These are phyloP conservation scores for Lamprologus ornatipinnis DNA, from an alignment of 2,113 vertebrate species.

Conservation along the genomic window DNA sequence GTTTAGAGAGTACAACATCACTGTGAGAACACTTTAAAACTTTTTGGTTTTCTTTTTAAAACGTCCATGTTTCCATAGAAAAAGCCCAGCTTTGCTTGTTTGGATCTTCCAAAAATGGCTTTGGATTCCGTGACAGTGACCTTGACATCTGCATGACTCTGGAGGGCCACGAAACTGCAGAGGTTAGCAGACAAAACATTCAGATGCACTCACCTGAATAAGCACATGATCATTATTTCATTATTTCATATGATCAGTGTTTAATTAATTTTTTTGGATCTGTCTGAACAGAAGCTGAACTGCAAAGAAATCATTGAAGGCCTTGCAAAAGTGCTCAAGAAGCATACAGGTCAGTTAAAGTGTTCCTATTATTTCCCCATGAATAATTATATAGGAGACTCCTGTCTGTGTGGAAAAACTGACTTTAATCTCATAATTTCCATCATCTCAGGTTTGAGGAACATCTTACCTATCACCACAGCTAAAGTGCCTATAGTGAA, in stretches of 20 bases:
- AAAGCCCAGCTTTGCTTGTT: conserved; percentile 95
- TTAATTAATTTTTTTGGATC: background rate
- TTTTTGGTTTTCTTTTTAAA: background rate
- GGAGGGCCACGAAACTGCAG: conserved; percentile 93
- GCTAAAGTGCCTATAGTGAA: conserved; percentile 99
- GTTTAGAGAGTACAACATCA: background rate
- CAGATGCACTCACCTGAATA: background rate
- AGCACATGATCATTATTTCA: background rate
- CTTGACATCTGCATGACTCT: conserved; percentile 99
- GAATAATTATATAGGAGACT: background rate
- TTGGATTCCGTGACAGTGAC: conserved; percentile 97
- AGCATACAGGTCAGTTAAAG: conserved; percentile 81
- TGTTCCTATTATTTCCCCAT: background rate
- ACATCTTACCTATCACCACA: conserved; percentile 98
- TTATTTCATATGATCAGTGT: background rate
- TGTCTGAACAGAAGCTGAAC: conserved; percentile 83
- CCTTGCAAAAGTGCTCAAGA: conserved; percentile 94
- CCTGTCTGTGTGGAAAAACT: background rate
- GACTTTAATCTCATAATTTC: background rate
- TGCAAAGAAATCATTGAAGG: conserved; percentile 99
- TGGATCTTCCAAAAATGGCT: conserved; percentile 98
- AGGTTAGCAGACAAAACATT: conserved; percentile 69
- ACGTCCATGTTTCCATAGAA: conserved; percentile 60
- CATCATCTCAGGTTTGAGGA: conserved; percentile 82
- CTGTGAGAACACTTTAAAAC: background rate